These are phyloP conservation scores for Pygoscelis adeliae DNA, from an alignment of 2,113 vertebrate genomes.

Conservation along the genomic window DNA sequence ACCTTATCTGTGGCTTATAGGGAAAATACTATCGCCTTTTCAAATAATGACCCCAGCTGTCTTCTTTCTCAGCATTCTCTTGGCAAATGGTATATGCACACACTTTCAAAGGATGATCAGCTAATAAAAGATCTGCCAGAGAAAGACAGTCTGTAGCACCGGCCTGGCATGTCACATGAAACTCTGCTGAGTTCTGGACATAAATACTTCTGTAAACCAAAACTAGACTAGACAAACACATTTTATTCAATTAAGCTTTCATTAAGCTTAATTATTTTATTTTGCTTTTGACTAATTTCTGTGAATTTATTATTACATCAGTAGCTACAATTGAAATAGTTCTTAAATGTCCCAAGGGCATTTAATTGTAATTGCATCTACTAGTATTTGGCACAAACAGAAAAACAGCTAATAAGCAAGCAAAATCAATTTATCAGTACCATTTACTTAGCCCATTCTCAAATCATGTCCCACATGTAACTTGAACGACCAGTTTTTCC, in stretches of 20 bases:
- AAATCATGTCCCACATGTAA: neutral
- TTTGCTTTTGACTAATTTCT: constrained; percentile 5
- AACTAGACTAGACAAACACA: neutral
- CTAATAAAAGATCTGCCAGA: neutral
- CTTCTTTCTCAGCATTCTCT: neutral
- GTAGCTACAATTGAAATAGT: neutral
- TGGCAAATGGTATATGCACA: neutral
- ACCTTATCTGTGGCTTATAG: neutral
- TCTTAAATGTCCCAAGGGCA: neutral
- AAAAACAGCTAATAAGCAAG: neutral
- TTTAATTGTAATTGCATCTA: neutral
- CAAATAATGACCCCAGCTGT: neutral
- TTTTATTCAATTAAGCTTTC: constrained; percentile 22
- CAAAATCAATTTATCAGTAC: constrained; percentile 3
- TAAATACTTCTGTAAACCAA: neutral
- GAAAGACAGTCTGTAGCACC: neutral
- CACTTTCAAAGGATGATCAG: neutral
- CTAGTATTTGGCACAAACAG: neutral
- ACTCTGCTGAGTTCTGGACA: neutral
- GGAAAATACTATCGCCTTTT: neutral
- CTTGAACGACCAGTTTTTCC: constrained; percentile 29
- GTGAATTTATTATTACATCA: neutral
- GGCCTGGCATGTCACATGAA: neutral
- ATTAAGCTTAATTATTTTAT: constrained; percentile 21
- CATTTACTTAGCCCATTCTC: constrained; percentile 32